Percentiles rank a stretch among this genome's conserved stretches.
Evolutionary conservation across 2,888 invertebrate genomes (phyloP).

Genomic region (Acrocera orbiculus): DNA sequence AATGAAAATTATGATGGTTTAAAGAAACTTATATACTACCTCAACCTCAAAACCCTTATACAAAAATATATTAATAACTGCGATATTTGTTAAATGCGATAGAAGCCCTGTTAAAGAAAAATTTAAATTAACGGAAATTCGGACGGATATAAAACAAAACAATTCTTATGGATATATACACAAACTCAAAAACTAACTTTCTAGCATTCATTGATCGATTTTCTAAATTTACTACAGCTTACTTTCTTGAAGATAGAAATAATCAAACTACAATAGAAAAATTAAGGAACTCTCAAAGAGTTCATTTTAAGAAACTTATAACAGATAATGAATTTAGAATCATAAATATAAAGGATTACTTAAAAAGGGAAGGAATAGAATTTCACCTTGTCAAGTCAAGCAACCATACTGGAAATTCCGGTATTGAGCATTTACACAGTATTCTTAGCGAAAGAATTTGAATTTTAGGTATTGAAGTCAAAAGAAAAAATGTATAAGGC

Average conservation of each 20-base stretch:
- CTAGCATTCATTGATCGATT: slow-evolving; percentile 3
- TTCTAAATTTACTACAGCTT: slow-evolving; percentile 12
- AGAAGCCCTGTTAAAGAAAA: slow-evolving; percentile 1
- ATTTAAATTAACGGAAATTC: slow-evolving; percentile 1
- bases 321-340: too few relatives aligned
- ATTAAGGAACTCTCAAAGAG: too few relatives aligned
- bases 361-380: too few relatives aligned
- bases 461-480: too few relatives aligned
- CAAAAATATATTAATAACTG: slow-evolving; percentile 2
- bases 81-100: slow-evolving; percentile 1
- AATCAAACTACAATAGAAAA: slow-evolving; percentile 11
- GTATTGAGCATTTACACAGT: too few relatives aligned
- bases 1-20: slow-evolving; percentile 1
- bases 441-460: too few relatives aligned
- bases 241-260: slow-evolving; percentile 11
- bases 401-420: too few relatives aligned
- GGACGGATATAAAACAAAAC: slow-evolving; percentile 5
- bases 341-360: too few relatives aligned
- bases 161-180: slow-evolving; percentile 1
- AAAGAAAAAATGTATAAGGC: too few relatives aligned
- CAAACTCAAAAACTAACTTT: slow-evolving; percentile 1
- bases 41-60: neutral
- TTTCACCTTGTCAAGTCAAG: too few relatives aligned
- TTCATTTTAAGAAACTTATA: too few relatives aligned
- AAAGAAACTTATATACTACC: neutral